phyloP scores from a whole-genome alignment of 2,888 invertebrate species.

The Apodemia hepburni region DNA sequence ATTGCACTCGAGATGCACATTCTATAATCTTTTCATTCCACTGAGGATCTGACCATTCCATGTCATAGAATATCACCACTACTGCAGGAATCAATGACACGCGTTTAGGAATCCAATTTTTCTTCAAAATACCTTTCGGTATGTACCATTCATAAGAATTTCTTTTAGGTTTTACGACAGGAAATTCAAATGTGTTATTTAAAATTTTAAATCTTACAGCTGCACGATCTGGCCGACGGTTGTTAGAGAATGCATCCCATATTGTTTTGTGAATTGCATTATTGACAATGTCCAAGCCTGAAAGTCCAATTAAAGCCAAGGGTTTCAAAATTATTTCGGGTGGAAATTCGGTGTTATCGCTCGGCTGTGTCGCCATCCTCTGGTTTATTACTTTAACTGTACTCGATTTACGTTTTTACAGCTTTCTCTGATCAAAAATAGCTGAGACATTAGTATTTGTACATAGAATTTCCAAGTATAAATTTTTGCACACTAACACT shows the following conservation, averaged over 20 bases:
- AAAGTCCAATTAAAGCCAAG: conserved; percentile 91
- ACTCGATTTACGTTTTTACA: not conserved
- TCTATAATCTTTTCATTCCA: conserved; percentile 98
- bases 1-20: conserved; percentile 94
- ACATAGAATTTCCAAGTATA: not conserved
- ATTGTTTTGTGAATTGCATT: conserved; percentile 94
- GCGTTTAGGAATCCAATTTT: conserved; percentile 97
- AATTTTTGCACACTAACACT: conserved; percentile 8
- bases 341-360: conserved; percentile 86
- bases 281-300: conserved; percentile 91
- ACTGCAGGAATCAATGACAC: conserved; percentile 94
- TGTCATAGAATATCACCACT: conserved; percentile 96
- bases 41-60: conserved; percentile 97
- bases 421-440: not conserved
- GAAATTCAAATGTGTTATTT: conserved; percentile 91
- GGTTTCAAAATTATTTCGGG: conserved; percentile 91
- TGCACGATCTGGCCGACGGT: conserved; percentile 89
- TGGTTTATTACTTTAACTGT: conserved; percentile 14
- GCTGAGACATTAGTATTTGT: conserved; percentile 3
- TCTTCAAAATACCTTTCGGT: conserved; percentile 95
- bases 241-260: conserved; percentile 95
- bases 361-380: conserved; percentile 76
- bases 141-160: conserved; percentile 97
- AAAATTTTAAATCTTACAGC: conserved; percentile 92
- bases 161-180: conserved; percentile 91